Conservation (phyloP, 2,113 vertebrate genomes). For the Odocoileus hemionus region DNA sequence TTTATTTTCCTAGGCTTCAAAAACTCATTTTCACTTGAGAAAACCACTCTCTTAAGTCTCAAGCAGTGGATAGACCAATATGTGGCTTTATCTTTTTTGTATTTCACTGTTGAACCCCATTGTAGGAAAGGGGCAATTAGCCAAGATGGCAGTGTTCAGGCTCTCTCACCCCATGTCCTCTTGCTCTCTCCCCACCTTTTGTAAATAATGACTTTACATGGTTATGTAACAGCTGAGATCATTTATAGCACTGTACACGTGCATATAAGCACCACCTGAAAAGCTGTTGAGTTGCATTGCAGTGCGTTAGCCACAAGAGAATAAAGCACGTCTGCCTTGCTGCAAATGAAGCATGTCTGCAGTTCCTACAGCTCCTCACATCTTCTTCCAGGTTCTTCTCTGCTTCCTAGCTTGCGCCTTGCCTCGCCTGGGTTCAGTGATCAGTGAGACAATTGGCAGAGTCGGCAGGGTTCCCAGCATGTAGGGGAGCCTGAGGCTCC, state of each 20-base stretch:
- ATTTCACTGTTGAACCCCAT: neutral
- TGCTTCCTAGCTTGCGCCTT: neutral
- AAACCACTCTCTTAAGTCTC: neutral
- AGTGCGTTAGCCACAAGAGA: neutral
- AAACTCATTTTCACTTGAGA: neutral
- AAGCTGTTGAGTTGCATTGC: neutral
- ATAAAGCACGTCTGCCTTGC: neutral
- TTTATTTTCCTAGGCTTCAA: neutral
- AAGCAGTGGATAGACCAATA: neutral
- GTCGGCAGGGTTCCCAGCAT: neutral
- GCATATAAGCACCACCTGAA: neutral
- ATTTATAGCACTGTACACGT: neutral
- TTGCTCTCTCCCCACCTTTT: neutral
- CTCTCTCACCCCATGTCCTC: neutral
- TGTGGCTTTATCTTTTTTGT: neutral
- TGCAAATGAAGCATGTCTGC: neutral
- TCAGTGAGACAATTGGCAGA: neutral
- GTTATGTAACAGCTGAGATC: neutral
- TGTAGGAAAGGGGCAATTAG: neutral
- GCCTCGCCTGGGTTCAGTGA: neutral
- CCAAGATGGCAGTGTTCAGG: neutral
- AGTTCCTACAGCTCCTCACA: neutral
- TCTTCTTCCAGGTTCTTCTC: neutral
- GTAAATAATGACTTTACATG: neutral
- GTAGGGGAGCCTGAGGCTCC: neutral